phyloP scores from a whole-genome alignment of 2,797 vertebrate genomes.

The Knipowitschia caucasica region DNA sequence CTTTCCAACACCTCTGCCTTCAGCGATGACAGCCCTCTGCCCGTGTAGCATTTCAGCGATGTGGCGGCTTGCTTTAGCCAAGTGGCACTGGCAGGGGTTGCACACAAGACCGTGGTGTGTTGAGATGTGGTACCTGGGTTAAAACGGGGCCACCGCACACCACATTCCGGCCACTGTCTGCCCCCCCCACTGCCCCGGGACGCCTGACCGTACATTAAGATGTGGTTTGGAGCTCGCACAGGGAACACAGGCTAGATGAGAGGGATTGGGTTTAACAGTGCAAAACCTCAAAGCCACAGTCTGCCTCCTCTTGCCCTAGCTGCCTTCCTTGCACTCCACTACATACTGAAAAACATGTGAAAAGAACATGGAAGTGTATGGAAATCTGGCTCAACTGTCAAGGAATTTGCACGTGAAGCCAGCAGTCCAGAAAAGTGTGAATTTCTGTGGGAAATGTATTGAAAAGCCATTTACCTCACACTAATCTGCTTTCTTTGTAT shows the following conservation, averaged over 20 bases:
- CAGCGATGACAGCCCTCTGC: slow-evolving; percentile 43
- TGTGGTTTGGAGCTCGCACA: slow-evolving; percentile 70
- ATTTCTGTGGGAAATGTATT: slow-evolving; percentile 25
- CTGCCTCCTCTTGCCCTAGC: slow-evolving; percentile 63
- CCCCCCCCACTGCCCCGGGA: slow-evolving; percentile 65
- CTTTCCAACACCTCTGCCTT: slow-evolving; percentile 25
- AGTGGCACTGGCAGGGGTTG: slow-evolving; percentile 51
- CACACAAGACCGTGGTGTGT: slow-evolving; percentile 47
- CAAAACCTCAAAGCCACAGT: slow-evolving; percentile 69
- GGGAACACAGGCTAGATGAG: slow-evolving; percentile 69
- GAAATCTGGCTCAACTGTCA: slow-evolving; percentile 15
- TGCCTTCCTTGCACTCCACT: slow-evolving; percentile 58
- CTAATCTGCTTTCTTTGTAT: slow-evolving; percentile 51
- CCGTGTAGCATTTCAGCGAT: slow-evolving; percentile 35
- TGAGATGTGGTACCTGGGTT: slow-evolving; percentile 30
- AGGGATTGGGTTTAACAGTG: slow-evolving; percentile 69
- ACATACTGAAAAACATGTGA: slow-evolving; percentile 51
- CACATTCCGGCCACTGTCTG: slow-evolving; percentile 58
- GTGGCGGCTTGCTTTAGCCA: slow-evolving; percentile 37
- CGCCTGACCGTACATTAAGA: slow-evolving; percentile 71
- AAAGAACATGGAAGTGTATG: slow-evolving; percentile 26
- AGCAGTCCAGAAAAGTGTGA: slow-evolving; percentile 12
- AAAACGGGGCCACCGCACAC: slow-evolving; percentile 45
- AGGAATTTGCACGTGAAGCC: slow-evolving; percentile 2
- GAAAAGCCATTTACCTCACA: slow-evolving; percentile 23